Conservation (phyloP, 2,888 invertebrate genomes). For the Crocallis elinguaria region DNA sequence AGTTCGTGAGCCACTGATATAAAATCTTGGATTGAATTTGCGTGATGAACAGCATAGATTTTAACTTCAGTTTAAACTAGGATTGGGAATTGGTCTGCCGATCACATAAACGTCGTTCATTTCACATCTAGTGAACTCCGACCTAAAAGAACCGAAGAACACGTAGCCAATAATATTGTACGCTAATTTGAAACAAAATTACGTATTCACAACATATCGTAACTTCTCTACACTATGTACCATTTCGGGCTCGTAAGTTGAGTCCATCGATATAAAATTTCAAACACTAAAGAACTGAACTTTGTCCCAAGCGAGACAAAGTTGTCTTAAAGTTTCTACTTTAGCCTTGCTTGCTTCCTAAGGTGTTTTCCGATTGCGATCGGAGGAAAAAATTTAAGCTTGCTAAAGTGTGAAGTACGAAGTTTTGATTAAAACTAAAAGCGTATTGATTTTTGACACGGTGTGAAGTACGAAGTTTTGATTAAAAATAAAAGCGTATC, state of each 20-base stretch:
- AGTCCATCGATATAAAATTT: constrained; percentile 30
- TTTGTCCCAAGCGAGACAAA: constrained; percentile 48
- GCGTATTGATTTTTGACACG: no score
- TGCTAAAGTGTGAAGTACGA: neutral
- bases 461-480: no score
- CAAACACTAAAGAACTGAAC: constrained; percentile 17
- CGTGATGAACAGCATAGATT: no score
- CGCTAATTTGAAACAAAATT: neutral
- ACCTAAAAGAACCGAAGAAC: no score
- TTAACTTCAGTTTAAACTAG: no score
- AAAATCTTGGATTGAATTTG: no score
- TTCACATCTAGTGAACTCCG: no score
- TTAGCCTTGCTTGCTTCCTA: constrained; percentile 6
- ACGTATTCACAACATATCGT: neutral
- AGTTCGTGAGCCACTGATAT: no score
- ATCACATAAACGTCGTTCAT: no score
- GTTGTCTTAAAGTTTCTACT: constrained; percentile 52
- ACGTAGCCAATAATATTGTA: no score
- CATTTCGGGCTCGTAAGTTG: neutral
- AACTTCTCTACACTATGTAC: neutral
- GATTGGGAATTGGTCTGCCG: no score
- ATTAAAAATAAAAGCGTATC: no score
- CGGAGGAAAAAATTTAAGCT: neutral
- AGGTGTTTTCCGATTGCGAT: constrained; percentile 10
- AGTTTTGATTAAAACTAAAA: constrained; percentile 9